Percentiles rank a stretch among this genome's conserved stretches.
These are phyloP conservation scores for Fukomys damarensis DNA, from an alignment of 2,113 vertebrate genomes.

Conservation along the genomic window DNA sequence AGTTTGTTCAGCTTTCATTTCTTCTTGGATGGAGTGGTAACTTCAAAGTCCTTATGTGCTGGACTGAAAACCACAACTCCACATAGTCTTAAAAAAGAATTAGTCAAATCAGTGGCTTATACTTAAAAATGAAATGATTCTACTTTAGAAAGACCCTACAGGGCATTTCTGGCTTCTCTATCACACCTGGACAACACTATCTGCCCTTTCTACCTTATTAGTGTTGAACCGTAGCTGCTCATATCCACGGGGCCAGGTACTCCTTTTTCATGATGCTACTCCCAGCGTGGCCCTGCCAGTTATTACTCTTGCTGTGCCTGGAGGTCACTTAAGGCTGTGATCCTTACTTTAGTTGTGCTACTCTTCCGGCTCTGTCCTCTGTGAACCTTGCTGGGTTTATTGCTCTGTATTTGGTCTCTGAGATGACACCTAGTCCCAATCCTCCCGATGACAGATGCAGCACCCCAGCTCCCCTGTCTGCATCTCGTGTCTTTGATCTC, in stretches of 20 bases:
- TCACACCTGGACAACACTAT: neutral
- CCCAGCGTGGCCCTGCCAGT: neutral
- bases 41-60: neutral
- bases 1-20: neutral
- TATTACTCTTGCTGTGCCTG: neutral
- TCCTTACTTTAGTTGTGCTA: neutral
- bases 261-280: neutral
- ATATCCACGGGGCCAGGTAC: neutral
- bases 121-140: neutral
- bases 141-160: neutral
- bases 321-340: neutral
- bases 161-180: neutral
- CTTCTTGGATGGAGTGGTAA: neutral
- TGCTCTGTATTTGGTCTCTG: neutral
- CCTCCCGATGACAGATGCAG: neutral
- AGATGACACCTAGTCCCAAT: neutral
- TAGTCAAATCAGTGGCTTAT: neutral
- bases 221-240: no score
- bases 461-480: accelerated
- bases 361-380: neutral
- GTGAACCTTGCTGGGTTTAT: neutral
- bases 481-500: neutral
- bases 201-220: neutral
- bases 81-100: neutral
- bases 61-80: neutral